phyloP scores from a whole-genome alignment of 2,888 invertebrate species.

The Ectemnius cavifrons region DNA sequence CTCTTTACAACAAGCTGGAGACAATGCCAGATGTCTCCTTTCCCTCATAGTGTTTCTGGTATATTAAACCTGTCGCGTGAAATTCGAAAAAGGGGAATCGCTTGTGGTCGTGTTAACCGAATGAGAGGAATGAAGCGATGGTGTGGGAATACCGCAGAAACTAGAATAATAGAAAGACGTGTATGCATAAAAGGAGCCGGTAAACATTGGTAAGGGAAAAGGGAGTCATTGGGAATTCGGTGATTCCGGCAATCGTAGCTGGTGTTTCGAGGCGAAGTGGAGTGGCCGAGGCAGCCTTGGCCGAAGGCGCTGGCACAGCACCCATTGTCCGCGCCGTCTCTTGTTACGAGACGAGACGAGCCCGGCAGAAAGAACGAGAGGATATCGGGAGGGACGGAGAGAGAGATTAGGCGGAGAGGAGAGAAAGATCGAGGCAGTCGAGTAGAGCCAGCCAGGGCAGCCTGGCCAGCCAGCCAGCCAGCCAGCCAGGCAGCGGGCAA shows the following conservation, averaged over 20 bases:
- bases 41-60: slow-evolving; percentile 2
- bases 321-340: slow-evolving; percentile 76
- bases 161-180: too few species aligned
- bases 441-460: slow-evolving; percentile 27
- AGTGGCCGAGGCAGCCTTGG: slow-evolving; percentile 69
- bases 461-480: slow-evolving; percentile 46
- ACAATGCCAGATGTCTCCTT: neutral
- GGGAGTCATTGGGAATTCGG: slow-evolving; percentile 44
- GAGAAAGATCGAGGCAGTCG: slow-evolving; percentile 18
- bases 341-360: slow-evolving; percentile 74
- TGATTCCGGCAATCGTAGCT: slow-evolving; percentile 53
- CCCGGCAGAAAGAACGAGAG: slow-evolving; percentile 32
- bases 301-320: slow-evolving; percentile 72
- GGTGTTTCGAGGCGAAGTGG: slow-evolving; percentile 49
- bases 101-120: too few species aligned
- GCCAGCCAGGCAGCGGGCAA: slow-evolving; percentile 61
- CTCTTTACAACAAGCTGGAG: slow-evolving; percentile 23
- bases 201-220: neutral
- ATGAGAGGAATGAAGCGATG: too few species aligned
- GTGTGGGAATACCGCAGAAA: too few species aligned
- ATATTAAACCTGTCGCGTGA: slow-evolving; percentile 8
- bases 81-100: slow-evolving; percentile 9
- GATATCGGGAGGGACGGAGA: slow-evolving; percentile 18
- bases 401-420: slow-evolving; percentile 23
- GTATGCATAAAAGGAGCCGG: too few species aligned